A percentile compares a stretch with the other conserved stretches of the same genome.
These are phyloP conservation scores for Fringilla coelebs DNA, from an alignment of 2,797 vertebrate species.

Conservation along the genomic window DNA sequence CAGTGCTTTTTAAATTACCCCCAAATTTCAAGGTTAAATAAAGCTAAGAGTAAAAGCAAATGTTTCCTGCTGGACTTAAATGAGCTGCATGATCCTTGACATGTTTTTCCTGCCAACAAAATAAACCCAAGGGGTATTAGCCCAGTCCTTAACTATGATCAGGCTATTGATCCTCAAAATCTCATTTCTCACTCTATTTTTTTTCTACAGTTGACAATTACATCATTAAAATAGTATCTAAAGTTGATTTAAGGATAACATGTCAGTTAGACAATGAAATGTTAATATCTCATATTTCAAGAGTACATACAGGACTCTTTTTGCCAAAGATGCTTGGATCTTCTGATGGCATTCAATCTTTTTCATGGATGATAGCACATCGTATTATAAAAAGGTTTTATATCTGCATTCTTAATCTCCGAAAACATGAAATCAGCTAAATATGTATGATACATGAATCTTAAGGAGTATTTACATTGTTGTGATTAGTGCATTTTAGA, in stretches of 20 bases:
- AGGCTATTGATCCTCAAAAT: not conserved
- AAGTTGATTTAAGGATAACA: constrained; percentile 13
- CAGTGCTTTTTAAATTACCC: not conserved
- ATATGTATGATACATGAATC: constrained; percentile 2
- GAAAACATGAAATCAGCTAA: constrained; percentile 19
- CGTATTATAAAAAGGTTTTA: not conserved
- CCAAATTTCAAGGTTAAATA: not conserved
- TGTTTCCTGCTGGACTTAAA: not conserved
- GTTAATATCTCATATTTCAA: not conserved
- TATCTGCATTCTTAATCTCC: constrained; percentile 28
- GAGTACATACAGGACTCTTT: not conserved
- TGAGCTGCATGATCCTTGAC: not conserved
- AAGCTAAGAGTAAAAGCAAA: not conserved
- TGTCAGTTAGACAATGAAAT: not conserved
- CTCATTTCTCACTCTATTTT: not conserved
- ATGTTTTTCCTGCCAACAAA: not conserved
- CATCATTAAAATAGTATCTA: not conserved
- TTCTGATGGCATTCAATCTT: not conserved
- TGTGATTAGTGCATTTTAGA: constrained; percentile 61
- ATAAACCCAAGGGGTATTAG: not conserved
- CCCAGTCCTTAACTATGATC: not conserved
- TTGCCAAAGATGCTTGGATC: not conserved
- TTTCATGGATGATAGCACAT: not conserved
- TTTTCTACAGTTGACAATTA: not conserved
- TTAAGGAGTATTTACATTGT: constrained; percentile 37